Conservation (phyloP, 2,113 vertebrate species). For the Leptosomus discolor region DNA sequence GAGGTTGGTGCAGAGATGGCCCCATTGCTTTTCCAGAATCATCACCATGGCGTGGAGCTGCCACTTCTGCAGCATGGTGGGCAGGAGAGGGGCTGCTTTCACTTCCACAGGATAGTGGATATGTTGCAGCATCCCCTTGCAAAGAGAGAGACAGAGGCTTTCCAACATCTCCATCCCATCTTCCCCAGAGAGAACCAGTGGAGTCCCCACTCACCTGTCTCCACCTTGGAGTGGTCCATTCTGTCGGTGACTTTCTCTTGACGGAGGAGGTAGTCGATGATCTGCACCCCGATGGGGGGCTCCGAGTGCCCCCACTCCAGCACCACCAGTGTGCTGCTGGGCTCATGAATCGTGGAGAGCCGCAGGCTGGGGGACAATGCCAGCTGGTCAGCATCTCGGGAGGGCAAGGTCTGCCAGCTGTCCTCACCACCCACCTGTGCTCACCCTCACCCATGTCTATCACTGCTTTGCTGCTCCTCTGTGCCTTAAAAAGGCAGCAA, state of each 20-base stretch:
- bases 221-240: slow-evolving; percentile 94
- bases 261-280: slow-evolving; percentile 95
- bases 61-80: not conserved
- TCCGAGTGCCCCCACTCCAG: slow-evolving; percentile 95
- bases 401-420: not conserved
- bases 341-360: slow-evolving; percentile 89
- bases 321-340: slow-evolving; percentile 94
- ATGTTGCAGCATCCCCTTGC: not conserved
- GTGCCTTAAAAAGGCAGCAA: not conserved
- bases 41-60: not conserved
- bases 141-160: not conserved
- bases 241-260: slow-evolving; percentile 96
- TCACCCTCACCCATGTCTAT: not conserved
- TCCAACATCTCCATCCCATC: not conserved
- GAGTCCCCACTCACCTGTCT: slow-evolving; percentile 82
- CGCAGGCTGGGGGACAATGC: slow-evolving; percentile 75
- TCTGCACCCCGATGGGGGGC: slow-evolving; percentile 91
- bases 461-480: not conserved
- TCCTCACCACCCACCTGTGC: not conserved
- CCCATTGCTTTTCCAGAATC: not conserved
- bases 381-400: not conserved
- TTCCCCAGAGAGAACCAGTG: not conserved
- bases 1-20: not conserved
- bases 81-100: not conserved
- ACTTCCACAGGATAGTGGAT: not conserved